These are phyloP conservation scores for Hetaerina americana DNA, from an alignment of 1,140 invertebrate species.

Conservation along the genomic window DNA sequence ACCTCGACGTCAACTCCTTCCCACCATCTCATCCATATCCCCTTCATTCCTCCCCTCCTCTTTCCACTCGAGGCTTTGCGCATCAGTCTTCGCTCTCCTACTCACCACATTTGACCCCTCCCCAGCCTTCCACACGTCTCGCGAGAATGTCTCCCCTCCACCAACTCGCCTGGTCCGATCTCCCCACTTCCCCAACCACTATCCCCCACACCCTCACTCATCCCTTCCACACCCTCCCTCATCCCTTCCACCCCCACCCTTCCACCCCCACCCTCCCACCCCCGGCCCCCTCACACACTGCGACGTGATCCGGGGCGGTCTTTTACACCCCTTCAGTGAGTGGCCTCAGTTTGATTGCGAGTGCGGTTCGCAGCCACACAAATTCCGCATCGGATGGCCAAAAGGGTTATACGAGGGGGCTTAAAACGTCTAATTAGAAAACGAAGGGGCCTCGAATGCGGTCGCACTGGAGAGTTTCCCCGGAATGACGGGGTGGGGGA, in stretches of 20 bases:
- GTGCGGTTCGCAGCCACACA: not conserved
- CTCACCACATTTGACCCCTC: too few relatives aligned
- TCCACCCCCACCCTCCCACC: too few relatives aligned
- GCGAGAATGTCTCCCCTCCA: too few relatives aligned
- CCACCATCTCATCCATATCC: too few relatives aligned
- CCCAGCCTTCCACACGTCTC: too few relatives aligned
- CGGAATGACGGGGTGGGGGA: not conserved
- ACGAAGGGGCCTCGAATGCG: not conserved
- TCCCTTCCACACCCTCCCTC: not conserved
- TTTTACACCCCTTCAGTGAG: not conserved
- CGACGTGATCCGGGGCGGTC: not conserved
- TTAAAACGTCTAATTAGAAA: conserved; percentile 1
- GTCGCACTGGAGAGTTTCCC: not conserved
- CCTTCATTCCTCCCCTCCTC: too few relatives aligned
- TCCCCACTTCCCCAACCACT: not conserved
- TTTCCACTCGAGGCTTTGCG: too few relatives aligned
- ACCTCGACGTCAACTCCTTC: too few relatives aligned
- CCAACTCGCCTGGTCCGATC: too few relatives aligned
- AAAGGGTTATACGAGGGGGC: not conserved
- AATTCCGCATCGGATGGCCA: not conserved
- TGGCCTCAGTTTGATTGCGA: not conserved
- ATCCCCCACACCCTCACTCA: not conserved
- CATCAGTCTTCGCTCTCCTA: too few relatives aligned
- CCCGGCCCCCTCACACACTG: not conserved
- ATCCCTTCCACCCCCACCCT: not conserved